Percentiles rank a stretch among this genome's conserved stretches.
Evolutionary conservation across 2,113 vertebrate genomes (phyloP).

Genomic region (Neolamprologus brichardi): DNA sequence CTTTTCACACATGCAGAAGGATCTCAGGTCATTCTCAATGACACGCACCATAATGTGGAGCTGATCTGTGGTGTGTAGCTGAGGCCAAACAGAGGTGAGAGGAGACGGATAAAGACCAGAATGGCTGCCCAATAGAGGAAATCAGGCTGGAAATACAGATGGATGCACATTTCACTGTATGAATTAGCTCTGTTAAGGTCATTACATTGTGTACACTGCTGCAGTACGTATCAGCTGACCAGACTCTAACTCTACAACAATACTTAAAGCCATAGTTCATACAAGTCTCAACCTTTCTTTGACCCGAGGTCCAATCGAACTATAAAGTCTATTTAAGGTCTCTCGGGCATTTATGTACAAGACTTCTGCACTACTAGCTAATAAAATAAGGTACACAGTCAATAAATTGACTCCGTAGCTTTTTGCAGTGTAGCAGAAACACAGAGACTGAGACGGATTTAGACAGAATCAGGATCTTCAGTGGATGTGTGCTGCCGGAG

Average conservation of each 20-base stretch:
- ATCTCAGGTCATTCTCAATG: slow-evolving; percentile 28
- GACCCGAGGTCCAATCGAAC: neutral
- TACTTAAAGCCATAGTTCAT: neutral
- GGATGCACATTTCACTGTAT: slow-evolving; percentile 3
- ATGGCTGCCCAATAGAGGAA: neutral
- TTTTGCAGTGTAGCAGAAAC: neutral
- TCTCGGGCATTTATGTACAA: neutral
- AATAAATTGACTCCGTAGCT: neutral
- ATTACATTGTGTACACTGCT: neutral
- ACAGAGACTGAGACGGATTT: neutral
- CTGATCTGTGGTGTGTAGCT: neutral
- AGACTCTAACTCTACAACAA: slow-evolving; percentile 4
- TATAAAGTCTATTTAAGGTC: neutral
- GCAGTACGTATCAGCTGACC: slow-evolving; percentile 1
- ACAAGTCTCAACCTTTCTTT: neutral
- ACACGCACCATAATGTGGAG: neutral
- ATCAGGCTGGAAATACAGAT: neutral
- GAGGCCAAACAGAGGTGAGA: slow-evolving; percentile 17
- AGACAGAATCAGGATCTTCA: neutral
- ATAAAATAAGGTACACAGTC: neutral
- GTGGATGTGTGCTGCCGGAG: neutral
- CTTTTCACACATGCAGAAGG: slow-evolving; percentile 35
- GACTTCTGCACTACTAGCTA: neutral
- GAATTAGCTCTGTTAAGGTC: slow-evolving; percentile 33
- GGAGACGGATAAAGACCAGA: slow-evolving; percentile 17